Conservation (phyloP, 2,888 invertebrate genomes). For the Tuta absoluta region DNA sequence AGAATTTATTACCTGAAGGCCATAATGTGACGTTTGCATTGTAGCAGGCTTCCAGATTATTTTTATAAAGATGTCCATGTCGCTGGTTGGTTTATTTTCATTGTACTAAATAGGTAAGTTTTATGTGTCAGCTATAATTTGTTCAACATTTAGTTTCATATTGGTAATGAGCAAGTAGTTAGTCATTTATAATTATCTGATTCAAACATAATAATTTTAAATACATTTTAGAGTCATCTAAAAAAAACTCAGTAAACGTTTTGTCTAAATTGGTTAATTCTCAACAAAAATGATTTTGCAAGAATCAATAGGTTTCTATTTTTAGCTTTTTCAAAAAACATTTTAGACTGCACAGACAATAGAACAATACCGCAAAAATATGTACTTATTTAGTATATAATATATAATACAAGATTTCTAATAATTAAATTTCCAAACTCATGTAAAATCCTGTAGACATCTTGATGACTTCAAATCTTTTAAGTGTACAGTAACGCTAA, state of each 20-base stretch:
- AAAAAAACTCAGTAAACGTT: too few species aligned
- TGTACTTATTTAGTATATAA: not conserved
- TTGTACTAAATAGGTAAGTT: not conserved
- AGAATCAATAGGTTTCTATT: not conserved
- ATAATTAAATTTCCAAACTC: not conserved
- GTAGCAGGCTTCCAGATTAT: not conserved
- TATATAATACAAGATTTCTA: not conserved
- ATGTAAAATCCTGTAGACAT: conserved; percentile 15
- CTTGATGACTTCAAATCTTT: conserved; percentile 28
- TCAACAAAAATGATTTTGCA: too few species aligned
- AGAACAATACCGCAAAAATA: too few species aligned
- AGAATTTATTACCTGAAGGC: too few species aligned
- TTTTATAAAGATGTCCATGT: not conserved
- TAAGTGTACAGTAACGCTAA: conserved; percentile 24
- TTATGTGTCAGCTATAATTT: not conserved
- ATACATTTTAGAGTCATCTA: too few species aligned
- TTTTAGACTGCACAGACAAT: too few species aligned
- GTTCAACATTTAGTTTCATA: too few species aligned
- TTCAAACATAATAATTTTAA: too few species aligned
- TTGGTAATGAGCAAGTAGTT: too few species aligned
- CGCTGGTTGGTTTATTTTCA: not conserved
- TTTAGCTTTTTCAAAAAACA: not conserved
- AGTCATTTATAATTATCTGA: too few species aligned
- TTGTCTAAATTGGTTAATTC: too few species aligned
- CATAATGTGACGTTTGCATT: conserved; percentile 1